A percentile compares a stretch with the other conserved stretches of the same genome.
Evolutionary conservation across 2,888 invertebrate genomes (phyloP).

Genomic region (Hirtodrosophila duncani): DNA sequence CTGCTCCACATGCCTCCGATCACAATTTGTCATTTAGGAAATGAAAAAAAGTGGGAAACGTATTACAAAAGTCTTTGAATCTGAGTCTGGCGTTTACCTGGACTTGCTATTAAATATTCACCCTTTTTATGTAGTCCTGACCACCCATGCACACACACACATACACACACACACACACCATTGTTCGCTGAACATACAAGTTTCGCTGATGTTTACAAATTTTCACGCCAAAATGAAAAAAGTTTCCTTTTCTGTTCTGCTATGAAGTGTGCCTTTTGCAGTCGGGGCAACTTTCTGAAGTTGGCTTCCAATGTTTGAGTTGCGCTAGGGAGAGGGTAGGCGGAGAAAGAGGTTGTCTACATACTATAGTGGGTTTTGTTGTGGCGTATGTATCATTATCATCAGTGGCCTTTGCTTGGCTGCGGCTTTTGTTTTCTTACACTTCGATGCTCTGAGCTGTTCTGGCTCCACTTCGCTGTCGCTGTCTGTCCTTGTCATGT

Average conservation of each 20-base stretch:
- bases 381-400: constrained; percentile 20
- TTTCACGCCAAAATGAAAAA: constrained; percentile 67
- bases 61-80: constrained; percentile 1
- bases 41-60: constrained; percentile 20
- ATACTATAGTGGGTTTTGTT: constrained; percentile 14
- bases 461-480: neutral
- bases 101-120: constrained; percentile 62
- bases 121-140: constrained; percentile 40
- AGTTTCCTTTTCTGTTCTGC: constrained; percentile 29
- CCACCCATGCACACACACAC: neutral
- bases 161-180: too few relatives aligned
- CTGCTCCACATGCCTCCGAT: constrained; percentile 2
- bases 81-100: constrained; percentile 21
- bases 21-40: constrained; percentile 63
- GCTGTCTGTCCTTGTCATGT: constrained; percentile 50
- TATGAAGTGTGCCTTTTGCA: constrained; percentile 9
- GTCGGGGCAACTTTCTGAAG: constrained; percentile 19
- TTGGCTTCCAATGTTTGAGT: constrained; percentile 9
- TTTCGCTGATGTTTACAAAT: constrained; percentile 67
- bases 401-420: constrained; percentile 16
- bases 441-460: neutral
- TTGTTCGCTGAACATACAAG: constrained; percentile 33
- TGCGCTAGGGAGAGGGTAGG: neutral
- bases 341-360: neutral
- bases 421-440: constrained; percentile 11